These are phyloP conservation scores for Aegithalos caudatus DNA, from an alignment of 2,113 vertebrate species.

Conservation along the genomic window DNA sequence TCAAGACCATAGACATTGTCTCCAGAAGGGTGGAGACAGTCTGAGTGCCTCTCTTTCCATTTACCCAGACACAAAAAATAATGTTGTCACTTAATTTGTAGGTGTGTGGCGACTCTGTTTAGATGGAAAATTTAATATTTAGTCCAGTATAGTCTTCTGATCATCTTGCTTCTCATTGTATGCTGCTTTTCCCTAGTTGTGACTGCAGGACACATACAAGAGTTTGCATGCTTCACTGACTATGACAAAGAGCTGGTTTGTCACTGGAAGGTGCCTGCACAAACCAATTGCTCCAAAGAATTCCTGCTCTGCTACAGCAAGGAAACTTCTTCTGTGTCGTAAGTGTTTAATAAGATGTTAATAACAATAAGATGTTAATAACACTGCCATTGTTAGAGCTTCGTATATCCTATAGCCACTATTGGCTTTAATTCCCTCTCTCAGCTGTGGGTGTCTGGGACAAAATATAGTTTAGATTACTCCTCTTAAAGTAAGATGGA, in stretches of 20 bases:
- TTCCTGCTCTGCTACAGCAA: slow-evolving; percentile 28
- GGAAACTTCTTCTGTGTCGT: accelerated
- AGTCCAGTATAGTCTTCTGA: not conserved
- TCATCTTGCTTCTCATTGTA: not conserved
- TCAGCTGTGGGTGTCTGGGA: not conserved
- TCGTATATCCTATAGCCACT: not conserved
- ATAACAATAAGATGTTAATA: too few relatives aligned
- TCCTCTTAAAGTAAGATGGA: not conserved
- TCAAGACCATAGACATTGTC: accelerated
- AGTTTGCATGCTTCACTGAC: slow-evolving; percentile 63
- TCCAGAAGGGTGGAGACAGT: not conserved
- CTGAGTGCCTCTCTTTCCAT: not conserved
- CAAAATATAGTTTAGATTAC: not conserved
- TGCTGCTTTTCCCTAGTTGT: slow-evolving; percentile 21
- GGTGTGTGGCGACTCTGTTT: not conserved
- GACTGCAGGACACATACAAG: not conserved
- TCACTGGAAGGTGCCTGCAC: slow-evolving; percentile 46
- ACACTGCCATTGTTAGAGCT: not conserved
- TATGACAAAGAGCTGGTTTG: slow-evolving; percentile 50
- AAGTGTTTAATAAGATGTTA: not conserved
- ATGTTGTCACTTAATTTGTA: not conserved
- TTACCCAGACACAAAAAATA: not conserved
- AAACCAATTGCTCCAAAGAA: slow-evolving; percentile 47
- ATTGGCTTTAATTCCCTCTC: not conserved
- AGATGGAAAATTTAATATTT: not conserved